phyloP scores from a whole-genome alignment of 2,113 vertebrate species.

The Nematolebias whitei region DNA sequence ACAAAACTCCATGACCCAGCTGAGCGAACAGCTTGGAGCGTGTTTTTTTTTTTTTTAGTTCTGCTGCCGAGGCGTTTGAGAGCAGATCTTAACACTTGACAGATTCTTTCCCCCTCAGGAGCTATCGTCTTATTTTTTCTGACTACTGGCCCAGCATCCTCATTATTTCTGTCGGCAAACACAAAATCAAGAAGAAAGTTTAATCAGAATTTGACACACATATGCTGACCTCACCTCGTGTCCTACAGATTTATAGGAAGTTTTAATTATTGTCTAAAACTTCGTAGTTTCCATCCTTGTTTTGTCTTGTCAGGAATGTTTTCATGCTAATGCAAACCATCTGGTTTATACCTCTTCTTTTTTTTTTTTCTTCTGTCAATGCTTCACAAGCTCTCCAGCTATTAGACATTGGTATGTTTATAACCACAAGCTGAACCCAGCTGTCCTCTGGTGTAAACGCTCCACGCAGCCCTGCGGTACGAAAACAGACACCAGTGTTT shows the following conservation, averaged over 20 bases:
- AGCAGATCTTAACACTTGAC: conserved; percentile 1
- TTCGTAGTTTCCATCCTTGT: conserved; percentile 12
- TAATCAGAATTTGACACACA: neutral
- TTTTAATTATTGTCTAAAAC: neutral
- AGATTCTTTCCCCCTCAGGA: neutral
- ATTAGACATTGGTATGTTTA: conserved; percentile 19
- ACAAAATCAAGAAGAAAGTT: conserved; percentile 7
- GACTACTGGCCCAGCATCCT: conserved; percentile 39
- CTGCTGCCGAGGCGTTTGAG: conserved; percentile 12
- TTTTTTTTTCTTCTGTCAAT: conserved; percentile 28
- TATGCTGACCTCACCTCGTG: neutral
- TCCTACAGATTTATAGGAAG: neutral
- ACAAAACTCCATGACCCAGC: neutral
- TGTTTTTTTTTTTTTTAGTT: conserved; percentile 7
- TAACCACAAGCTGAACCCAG: conserved; percentile 1
- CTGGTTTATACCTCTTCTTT: conserved; percentile 55
- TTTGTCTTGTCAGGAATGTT: conserved; percentile 57
- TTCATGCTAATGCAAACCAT: conserved; percentile 64
- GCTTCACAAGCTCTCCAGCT: conserved; percentile 34
- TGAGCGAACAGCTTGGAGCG: neutral
- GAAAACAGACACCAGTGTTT: neutral
- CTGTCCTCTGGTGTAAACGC: too few species aligned
- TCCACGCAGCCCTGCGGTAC: too few species aligned
- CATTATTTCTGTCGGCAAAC: conserved; percentile 15
- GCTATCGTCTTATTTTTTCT: conserved; percentile 1